Percentiles rank a stretch among this genome's conserved stretches.
These are phyloP conservation scores for Adelphocoris suturalis DNA, from an alignment of 2,888 invertebrate species.

Conservation along the genomic window DNA sequence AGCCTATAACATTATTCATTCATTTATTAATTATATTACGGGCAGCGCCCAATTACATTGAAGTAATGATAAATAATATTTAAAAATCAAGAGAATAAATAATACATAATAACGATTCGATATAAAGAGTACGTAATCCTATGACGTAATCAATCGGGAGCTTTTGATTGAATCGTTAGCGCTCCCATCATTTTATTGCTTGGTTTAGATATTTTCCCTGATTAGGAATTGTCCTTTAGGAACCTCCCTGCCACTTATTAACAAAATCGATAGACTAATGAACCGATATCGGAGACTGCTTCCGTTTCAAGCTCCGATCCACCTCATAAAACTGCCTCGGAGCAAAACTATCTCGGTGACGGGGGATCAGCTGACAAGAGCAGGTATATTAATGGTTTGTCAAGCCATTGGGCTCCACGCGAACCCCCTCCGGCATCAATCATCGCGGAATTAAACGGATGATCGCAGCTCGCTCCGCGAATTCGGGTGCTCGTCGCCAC, in stretches of 20 bases:
- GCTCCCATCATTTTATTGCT: too few relatives aligned
- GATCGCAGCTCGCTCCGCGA: constrained; percentile 48
- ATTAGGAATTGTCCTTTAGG: too few relatives aligned
- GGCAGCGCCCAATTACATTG: too few relatives aligned
- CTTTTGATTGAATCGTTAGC: too few relatives aligned
- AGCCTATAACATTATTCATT: too few relatives aligned
- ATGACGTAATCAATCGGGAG: too few relatives aligned
- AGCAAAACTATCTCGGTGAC: neutral
- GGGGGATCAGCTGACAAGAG: neutral
- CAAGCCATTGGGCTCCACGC: neutral
- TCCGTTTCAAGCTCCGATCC: neutral
- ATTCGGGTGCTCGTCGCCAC: neutral
- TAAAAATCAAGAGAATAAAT: too few relatives aligned
- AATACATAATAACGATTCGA: too few relatives aligned
- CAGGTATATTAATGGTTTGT: constrained; percentile 1
- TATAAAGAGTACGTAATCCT: too few relatives aligned
- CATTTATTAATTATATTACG: too few relatives aligned
- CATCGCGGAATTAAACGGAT: constrained; percentile 53
- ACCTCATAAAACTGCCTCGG: neutral
- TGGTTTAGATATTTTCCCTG: too few relatives aligned
- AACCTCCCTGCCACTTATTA: neutral
- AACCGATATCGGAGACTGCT: neutral
- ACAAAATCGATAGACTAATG: neutral
- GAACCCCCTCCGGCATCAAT: constrained; percentile 28
- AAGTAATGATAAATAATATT: too few relatives aligned